Evolutionary conservation across 53 echinoderm and acorn worm species (phyloP), one percentile per base, ranked within the genome.

Genomic region (Paelopatides confundens): DNA sequence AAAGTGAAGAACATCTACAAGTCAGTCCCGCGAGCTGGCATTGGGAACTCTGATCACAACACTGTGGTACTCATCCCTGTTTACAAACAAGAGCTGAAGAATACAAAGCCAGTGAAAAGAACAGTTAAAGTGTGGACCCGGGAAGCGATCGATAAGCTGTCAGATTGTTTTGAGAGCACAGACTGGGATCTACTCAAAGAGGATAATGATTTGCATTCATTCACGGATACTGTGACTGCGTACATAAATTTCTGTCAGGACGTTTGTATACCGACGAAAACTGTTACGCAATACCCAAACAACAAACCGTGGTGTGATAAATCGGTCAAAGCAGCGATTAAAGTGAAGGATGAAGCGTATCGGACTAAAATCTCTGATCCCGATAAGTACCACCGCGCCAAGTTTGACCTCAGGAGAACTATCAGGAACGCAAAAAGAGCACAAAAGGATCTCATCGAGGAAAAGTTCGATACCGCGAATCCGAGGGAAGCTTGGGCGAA

Each of bases 171-270:
- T 38, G 76, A 87, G 26, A 58, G 65, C 74, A 91, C 87, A 3
- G 63, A 92, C 71, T 92, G 88, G 92, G 76, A 84, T 43, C 17
- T 74, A 28, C 63, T 88, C 40, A 47, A 77, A 29, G 29, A 53
- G 53, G 76, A 40, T 40, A 40, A 76, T 27, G 76, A 76, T 39
- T 29, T 76, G 46, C 47, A 76, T 40, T 76, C 43, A 40, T 53
- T 91, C 35, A 86, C 81, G 7, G 66, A 87, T 28, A 27, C 86
- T 18, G 69, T 85, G 18, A 87, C 89, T 35, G 89, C 82, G n/a
- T 94, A 94, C 63, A 77, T 93, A 26, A 89, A 91, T 12, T 94
- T 94, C 76, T 94, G 94, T 53, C 54, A 85, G 24, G 89, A 82
- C 64, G 30, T 86, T 21, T 85, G 62, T 63, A 91, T 91, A 52